phyloP scores from a whole-genome alignment of 2,797 vertebrate genomes.

The Distichodus sexfasciatus region DNA sequence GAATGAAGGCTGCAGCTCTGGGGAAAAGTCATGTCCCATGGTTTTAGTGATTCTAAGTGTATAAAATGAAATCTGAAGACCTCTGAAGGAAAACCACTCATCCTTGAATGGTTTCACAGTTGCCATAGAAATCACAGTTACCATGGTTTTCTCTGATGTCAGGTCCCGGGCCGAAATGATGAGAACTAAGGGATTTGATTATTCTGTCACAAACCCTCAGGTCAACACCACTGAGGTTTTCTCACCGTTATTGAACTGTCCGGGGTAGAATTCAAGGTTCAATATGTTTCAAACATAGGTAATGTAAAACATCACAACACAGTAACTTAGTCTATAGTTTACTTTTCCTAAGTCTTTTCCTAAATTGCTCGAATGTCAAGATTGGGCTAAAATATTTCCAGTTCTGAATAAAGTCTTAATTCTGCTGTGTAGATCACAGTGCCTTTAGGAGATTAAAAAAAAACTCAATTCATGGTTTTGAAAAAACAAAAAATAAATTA shows the following conservation, averaged over 20 bases:
- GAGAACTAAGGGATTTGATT: conserved; percentile 2
- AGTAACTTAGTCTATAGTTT: too few relatives aligned
- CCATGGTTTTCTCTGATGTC: conserved; percentile 49
- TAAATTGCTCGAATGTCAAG: too few relatives aligned
- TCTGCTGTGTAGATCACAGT: too few relatives aligned
- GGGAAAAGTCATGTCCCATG: not conserved
- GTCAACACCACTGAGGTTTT: conserved; percentile 2
- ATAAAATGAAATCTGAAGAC: not conserved
- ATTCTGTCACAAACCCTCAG: conserved; percentile 5
- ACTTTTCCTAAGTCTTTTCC: too few relatives aligned
- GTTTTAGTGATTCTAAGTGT: not conserved
- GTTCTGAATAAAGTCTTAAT: not conserved
- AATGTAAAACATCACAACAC: not conserved
- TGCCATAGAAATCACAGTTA: conserved; percentile 58
- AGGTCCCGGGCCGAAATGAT: conserved; percentile 1
- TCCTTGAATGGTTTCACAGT: conserved; percentile 32
- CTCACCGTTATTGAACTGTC: not conserved
- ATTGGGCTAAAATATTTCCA: not conserved
- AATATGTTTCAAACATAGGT: not conserved
- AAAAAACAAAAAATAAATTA: too few relatives aligned
- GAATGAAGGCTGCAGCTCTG: not conserved
- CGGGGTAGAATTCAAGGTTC: not conserved
- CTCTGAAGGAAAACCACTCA: not conserved
- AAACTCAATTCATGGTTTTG: too few relatives aligned
- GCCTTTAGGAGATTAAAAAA: too few relatives aligned